Percentiles rank a stretch among this genome's conserved stretches.
These are phyloP conservation scores for Corvus hawaiiensis DNA, from an alignment of 2,113 vertebrate genomes.

Conservation along the genomic window DNA sequence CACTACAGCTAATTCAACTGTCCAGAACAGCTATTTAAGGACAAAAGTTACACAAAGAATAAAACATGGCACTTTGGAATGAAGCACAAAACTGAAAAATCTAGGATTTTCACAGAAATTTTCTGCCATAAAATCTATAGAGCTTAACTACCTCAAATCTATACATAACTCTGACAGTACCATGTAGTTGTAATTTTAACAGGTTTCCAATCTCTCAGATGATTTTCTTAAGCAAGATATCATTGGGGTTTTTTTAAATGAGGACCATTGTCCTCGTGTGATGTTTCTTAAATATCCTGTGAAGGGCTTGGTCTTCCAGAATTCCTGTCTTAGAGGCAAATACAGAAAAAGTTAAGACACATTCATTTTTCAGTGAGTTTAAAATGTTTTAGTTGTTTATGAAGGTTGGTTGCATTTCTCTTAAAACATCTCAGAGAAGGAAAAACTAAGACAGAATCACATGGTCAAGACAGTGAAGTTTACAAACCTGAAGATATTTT, in stretches of 20 bases:
- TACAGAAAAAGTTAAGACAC: background rate
- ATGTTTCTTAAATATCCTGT: background rate
- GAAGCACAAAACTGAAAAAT: background rate
- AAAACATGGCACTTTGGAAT: background rate
- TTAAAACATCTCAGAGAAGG: background rate
- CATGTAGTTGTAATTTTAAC: background rate
- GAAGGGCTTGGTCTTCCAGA: background rate
- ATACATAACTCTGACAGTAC: background rate
- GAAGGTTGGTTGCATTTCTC: background rate
- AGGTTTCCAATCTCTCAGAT: background rate
- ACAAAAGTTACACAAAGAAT: background rate
- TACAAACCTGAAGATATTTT: background rate
- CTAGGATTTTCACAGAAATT: background rate
- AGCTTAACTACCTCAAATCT: background rate
- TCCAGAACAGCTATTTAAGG: background rate
- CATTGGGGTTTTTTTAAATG: background rate
- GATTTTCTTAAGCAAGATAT: background rate
- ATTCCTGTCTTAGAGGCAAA: background rate
- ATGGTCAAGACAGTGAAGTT: background rate
- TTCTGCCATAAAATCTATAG: background rate
- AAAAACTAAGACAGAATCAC: background rate
- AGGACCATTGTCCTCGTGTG: background rate
- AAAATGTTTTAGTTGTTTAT: background rate
- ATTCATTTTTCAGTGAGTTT: background rate
- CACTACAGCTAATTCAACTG: background rate